phyloP scores from a whole-genome alignment of 2,113 vertebrate genomes.

The Notiomystis cincta region DNA sequence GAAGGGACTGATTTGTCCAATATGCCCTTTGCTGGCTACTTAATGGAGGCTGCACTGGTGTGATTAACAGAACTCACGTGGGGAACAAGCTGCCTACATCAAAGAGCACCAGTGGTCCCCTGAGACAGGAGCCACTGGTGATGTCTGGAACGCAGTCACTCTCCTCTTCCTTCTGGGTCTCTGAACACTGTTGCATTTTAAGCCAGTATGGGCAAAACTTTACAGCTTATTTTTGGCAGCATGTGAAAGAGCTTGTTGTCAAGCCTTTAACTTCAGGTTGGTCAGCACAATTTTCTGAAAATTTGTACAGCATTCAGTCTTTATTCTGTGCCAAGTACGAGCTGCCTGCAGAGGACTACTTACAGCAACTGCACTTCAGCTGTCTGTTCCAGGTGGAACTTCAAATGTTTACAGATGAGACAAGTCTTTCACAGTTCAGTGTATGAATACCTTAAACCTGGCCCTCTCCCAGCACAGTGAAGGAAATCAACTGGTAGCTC shows the following conservation, averaged over 20 bases:
- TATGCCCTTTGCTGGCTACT: neutral
- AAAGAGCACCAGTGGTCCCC: neutral
- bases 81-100: neutral
- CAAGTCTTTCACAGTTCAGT: neutral
- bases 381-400: neutral
- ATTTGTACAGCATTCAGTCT: neutral
- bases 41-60: neutral
- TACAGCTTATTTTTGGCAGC: neutral
- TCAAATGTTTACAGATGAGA: neutral
- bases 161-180: neutral
- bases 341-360: neutral
- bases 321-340: neutral
- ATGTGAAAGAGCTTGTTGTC: neutral
- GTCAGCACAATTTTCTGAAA: neutral
- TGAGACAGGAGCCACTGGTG: neutral
- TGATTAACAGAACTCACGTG: neutral
- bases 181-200: neutral
- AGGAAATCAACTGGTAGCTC: neutral
- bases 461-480: neutral
- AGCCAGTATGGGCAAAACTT: neutral
- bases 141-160: neutral
- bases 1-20: too few species aligned
- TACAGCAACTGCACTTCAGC: neutral
- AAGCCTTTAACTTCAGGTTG: neutral
- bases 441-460: neutral